These are phyloP conservation scores for Pseudotriccus pelzelni DNA, from an alignment of 2,797 vertebrate species.

Conservation along the genomic window DNA sequence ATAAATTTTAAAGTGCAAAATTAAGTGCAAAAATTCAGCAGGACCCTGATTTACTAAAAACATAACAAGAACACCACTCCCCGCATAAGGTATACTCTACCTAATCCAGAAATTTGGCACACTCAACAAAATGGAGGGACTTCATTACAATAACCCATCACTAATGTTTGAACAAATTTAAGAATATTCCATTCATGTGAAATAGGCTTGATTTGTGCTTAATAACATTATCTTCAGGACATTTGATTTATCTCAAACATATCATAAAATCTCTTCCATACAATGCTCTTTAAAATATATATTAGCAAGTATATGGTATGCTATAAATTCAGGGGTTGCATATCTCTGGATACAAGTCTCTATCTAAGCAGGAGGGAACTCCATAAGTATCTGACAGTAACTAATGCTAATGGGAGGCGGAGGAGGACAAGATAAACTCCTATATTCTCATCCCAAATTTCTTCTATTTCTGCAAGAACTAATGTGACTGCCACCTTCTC, in stretches of 20 bases:
- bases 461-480: neutral
- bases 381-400: neutral
- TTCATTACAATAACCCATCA: neutral
- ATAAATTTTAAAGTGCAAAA: neutral
- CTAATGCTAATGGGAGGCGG: neutral
- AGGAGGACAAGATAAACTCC: neutral
- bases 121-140: neutral
- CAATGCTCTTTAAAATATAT: neutral
- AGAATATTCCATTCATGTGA: neutral
- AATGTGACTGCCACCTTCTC: neutral
- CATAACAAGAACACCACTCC: fast-evolving
- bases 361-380: neutral
- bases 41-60: neutral
- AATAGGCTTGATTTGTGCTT: neutral
- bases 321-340: neutral
- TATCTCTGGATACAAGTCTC: neutral
- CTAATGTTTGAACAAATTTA: neutral
- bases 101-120: neutral
- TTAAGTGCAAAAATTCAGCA: neutral
- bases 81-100: no score
- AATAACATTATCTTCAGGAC: neutral
- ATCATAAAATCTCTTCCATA: neutral
- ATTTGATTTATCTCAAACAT: neutral
- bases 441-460: neutral
- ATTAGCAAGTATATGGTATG: fast-evolving